A percentile compares a stretch with the other conserved stretches of the same genome.
phyloP scores from a whole-genome alignment of 2,113 vertebrate species.

The Pardalotus punctatus region DNA sequence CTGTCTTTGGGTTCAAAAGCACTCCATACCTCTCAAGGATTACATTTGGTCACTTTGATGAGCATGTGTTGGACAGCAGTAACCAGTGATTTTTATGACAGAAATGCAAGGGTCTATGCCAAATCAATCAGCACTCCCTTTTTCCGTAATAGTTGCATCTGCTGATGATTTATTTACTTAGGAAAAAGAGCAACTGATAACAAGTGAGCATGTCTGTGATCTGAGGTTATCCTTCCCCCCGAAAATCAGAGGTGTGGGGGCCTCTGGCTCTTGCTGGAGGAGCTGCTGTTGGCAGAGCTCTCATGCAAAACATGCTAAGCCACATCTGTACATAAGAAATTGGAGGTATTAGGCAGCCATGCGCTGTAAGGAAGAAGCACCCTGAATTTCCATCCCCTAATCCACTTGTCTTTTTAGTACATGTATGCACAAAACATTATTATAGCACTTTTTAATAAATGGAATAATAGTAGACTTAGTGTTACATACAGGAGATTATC shows the following conservation, averaged over 20 bases:
- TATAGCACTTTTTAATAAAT: constrained; percentile 22
- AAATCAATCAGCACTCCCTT: background rate
- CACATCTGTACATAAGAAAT: background rate
- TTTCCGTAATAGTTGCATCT: background rate
- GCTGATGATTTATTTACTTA: constrained; percentile 11
- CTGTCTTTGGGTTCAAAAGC: background rate
- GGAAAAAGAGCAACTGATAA: background rate
- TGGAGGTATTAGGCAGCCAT: background rate
- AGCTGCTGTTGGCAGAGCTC: background rate
- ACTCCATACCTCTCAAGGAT: background rate
- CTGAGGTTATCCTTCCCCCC: background rate
- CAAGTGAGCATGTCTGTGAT: background rate
- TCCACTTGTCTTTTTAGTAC: constrained; percentile 36
- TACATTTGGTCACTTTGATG: background rate
- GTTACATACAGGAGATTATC: constrained; percentile 21
- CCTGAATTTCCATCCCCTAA: constrained; percentile 10
- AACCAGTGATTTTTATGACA: background rate
- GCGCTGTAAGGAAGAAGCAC: background rate
- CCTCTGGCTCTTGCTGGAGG: background rate
- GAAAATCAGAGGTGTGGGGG: background rate
- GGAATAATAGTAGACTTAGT: constrained; percentile 50
- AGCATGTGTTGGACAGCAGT: background rate
- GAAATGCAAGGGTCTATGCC: background rate
- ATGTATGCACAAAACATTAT: background rate
- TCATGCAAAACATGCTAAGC: background rate